Percentiles rank a stretch among this genome's conserved stretches.
These are phyloP conservation scores for Furcifer pardalis DNA, from an alignment of 2,797 vertebrate genomes.

Conservation along the genomic window DNA sequence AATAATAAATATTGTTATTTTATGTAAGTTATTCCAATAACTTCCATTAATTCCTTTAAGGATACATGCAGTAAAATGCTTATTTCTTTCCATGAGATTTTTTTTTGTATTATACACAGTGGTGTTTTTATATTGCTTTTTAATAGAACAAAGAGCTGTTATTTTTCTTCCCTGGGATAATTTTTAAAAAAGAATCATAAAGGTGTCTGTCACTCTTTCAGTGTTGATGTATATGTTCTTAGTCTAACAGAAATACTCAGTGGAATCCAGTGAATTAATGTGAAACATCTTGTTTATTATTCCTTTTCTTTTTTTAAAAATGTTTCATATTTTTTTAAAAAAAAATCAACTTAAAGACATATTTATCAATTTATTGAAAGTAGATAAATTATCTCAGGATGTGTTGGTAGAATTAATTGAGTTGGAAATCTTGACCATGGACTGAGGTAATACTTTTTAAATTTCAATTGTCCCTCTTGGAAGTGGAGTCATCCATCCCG, in stretches of 20 bases:
- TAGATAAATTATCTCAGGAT: neutral
- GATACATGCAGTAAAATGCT: neutral
- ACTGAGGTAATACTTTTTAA: too few species aligned
- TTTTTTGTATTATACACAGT: neutral
- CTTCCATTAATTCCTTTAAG: neutral
- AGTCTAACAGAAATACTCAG: neutral
- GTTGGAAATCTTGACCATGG: too few species aligned
- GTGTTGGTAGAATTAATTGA: too few species aligned
- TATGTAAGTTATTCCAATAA: neutral
- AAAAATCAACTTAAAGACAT: neutral
- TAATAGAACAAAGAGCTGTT: neutral
- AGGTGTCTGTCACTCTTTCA: neutral
- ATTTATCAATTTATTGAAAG: too few species aligned
- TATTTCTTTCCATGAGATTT: neutral
- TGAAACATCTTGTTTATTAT: neutral
- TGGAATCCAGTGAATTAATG: neutral
- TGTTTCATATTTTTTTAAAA: neutral
- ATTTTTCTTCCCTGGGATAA: neutral
- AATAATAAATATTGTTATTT: too few species aligned
- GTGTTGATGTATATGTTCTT: slow-evolving; percentile 17
- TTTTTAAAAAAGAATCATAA: neutral
- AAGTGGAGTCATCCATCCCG: too few species aligned
- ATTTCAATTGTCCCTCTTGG: too few species aligned
- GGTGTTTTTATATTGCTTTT: neutral
- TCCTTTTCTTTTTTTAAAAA: neutral